These are phyloP conservation scores for Melipona bicolor DNA, from an alignment of 2,888 invertebrate genomes.

Conservation along the genomic window DNA sequence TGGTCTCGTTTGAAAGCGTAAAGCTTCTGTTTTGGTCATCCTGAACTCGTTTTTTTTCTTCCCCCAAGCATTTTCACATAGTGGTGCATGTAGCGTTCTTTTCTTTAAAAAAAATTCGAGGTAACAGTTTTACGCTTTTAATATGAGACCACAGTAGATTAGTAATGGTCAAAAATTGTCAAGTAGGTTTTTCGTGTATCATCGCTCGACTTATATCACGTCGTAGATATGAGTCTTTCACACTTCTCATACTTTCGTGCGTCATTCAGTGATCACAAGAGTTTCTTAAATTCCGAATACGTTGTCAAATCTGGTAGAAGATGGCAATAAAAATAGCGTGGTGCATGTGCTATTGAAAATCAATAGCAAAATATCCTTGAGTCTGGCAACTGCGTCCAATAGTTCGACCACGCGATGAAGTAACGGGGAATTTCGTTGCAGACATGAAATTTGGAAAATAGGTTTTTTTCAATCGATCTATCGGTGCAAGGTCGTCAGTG, in stretches of 20 bases:
- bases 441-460: background rate
- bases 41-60: too few relatives aligned
- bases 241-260: background rate
- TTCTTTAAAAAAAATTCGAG: too few relatives aligned
- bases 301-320: slow-evolving; percentile 29
- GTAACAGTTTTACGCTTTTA: too few relatives aligned
- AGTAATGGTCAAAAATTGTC: too few relatives aligned
- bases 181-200: background rate
- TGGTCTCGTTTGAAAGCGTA: too few relatives aligned
- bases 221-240: background rate
- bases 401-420: background rate
- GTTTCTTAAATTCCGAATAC: background rate
- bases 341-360: slow-evolving; percentile 46
- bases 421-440: background rate
- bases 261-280: background rate
- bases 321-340: slow-evolving; percentile 41
- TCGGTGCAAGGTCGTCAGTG: slow-evolving; percentile 63
- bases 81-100: too few relatives aligned
- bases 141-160: too few relatives aligned
- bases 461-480: background rate
- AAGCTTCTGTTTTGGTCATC: too few relatives aligned
- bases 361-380: slow-evolving; percentile 40
- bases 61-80: too few relatives aligned
- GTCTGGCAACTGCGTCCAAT: background rate
- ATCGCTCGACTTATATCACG: background rate